phyloP scores from a whole-genome alignment of 2,797 vertebrate species.

The Coccyzus lansbergi region DNA sequence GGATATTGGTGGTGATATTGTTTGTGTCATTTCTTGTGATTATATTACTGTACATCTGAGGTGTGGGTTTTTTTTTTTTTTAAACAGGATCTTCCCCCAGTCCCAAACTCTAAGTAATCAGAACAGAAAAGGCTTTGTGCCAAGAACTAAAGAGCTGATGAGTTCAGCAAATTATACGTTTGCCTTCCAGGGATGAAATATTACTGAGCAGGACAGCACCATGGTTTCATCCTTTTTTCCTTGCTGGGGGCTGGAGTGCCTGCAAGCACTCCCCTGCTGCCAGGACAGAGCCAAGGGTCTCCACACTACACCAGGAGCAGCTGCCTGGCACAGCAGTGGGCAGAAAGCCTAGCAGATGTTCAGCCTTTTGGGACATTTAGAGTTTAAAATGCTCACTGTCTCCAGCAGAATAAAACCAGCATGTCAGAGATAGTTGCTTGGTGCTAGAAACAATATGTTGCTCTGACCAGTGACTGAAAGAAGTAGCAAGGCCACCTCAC shows the following conservation, averaged over 20 bases:
- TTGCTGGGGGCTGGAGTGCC: neutral
- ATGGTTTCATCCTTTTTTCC: neutral
- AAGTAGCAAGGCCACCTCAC: neutral
- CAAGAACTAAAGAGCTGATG: neutral
- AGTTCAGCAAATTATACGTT: neutral
- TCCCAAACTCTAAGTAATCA: neutral
- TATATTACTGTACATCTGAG: neutral
- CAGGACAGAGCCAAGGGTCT: neutral
- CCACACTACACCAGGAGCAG: neutral
- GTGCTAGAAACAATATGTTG: neutral
- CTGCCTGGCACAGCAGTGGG: neutral
- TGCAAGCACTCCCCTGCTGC: fast-evolving
- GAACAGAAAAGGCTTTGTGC: neutral
- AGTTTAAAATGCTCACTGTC: neutral
- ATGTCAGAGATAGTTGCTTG: fast-evolving
- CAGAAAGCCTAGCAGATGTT: neutral
- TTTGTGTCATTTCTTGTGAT: neutral
- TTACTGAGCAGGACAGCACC: neutral
- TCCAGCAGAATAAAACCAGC: constrained; percentile 1
- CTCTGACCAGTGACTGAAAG: neutral
- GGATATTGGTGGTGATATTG: neutral
- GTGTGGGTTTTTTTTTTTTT: neutral
- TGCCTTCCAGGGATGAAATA: neutral
- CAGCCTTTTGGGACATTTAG: neutral
- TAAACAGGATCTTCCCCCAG: neutral